Conservation (phyloP, 2,113 vertebrate genomes). For the Chunga burmeisteri region DNA sequence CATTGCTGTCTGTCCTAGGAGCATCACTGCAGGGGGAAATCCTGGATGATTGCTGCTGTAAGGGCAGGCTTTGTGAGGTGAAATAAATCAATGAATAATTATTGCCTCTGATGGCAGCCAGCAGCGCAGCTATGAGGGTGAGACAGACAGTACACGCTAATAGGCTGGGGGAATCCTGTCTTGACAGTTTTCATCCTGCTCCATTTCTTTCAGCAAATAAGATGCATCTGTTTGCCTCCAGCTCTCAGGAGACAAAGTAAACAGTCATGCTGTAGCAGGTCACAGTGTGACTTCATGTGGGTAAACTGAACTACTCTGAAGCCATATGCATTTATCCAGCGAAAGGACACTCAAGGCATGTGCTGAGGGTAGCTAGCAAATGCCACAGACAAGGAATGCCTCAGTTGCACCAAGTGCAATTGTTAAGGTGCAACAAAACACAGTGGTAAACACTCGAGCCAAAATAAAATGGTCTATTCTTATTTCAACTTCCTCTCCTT, state of each 20-base stretch:
- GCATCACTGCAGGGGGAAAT: not conserved
- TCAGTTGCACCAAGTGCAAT: not conserved
- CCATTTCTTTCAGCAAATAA: slow-evolving; percentile 51
- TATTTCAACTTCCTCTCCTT: not conserved
- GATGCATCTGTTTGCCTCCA: slow-evolving; percentile 46
- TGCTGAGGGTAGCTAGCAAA: not conserved
- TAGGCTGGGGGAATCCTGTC: slow-evolving; percentile 21
- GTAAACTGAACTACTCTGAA: not conserved
- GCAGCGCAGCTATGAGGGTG: not conserved
- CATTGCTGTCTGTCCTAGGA: not conserved
- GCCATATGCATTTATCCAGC: not conserved
- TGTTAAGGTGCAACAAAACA: not conserved
- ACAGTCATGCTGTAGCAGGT: slow-evolving; percentile 24
- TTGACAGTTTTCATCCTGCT: slow-evolving; percentile 38
- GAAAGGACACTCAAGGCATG: not conserved
- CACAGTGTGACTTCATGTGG: not conserved
- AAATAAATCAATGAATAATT: slow-evolving; percentile 47
- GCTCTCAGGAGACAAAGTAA: slow-evolving; percentile 40
- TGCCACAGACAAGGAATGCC: not conserved
- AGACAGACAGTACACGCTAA: not conserved
- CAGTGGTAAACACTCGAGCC: not conserved
- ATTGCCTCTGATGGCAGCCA: not conserved
- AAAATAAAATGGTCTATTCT: not conserved
- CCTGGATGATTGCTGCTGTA: not conserved
- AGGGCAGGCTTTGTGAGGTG: not conserved